Conservation (phyloP, 1,140 invertebrate species). For the Pachypsylla venusta region DNA sequence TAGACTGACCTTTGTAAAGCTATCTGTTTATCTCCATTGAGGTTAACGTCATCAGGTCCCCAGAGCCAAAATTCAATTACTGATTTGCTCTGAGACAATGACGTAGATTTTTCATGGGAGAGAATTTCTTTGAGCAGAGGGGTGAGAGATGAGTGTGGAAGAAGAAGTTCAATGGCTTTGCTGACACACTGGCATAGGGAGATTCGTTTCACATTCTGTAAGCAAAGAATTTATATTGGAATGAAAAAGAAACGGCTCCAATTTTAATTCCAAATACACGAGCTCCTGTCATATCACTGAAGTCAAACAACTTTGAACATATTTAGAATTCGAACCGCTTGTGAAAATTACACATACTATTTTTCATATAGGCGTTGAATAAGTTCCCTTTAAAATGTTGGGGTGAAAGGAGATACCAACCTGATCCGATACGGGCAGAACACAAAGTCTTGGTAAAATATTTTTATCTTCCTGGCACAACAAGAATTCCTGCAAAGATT, state of each 20-base stretch:
- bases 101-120: conserved; percentile 51
- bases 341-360: no score
- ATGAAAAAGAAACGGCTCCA: no score
- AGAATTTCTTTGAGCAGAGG: conserved; percentile 50
- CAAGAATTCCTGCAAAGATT: conserved; percentile 47
- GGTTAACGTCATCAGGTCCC: conserved; percentile 51
- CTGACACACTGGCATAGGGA: conserved; percentile 64
- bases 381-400: no score
- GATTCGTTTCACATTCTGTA: conserved; percentile 26
- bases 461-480: conserved; percentile 42
- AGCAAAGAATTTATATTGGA: no score
- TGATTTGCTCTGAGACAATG: conserved; percentile 45
- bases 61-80: conserved; percentile 69
- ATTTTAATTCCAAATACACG: no score
- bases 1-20: conserved; percentile 42
- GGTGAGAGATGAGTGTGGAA: conserved; percentile 44
- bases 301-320: no score
- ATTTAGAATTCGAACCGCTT: no score
- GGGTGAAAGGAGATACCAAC: no score
- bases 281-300: no score
- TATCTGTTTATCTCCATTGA: conserved; percentile 15
- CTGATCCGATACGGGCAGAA: conserved; percentile 34
- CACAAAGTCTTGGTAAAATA: conserved; percentile 45
- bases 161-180: conserved; percentile 47
- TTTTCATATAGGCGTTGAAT: no score